Evolutionary conservation across 1,140 invertebrate species (phyloP).

Genomic region (Harpegnathos saltator): DNA sequence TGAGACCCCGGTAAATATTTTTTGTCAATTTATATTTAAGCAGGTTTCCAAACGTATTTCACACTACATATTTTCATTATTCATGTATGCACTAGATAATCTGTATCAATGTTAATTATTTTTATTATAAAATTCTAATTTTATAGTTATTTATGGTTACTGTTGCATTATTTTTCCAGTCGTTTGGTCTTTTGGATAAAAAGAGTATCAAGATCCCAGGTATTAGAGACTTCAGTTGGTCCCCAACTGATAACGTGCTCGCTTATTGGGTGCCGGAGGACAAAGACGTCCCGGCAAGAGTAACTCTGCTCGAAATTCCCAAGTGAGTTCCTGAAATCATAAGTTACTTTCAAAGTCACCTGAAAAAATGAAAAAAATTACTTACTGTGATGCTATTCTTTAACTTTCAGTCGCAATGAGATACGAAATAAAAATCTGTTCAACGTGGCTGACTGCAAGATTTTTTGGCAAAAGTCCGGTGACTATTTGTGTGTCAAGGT

Average conservation of each 20-base stretch:
- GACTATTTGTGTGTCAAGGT: constrained; percentile 99
- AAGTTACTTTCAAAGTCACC: constrained; percentile 17
- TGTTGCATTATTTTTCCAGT: constrained; percentile 84
- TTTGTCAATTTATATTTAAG: neutral
- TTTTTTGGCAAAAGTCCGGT: constrained; percentile 99
- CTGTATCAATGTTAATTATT: constrained; percentile 1
- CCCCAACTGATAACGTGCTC: constrained; percentile 97
- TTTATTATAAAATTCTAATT: neutral
- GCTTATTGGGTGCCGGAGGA: constrained; percentile 99
- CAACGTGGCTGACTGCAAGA: constrained; percentile 98
- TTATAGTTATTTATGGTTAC: neutral
- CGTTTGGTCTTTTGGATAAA: constrained; percentile 96
- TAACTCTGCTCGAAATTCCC: constrained; percentile 94
- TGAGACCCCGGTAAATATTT: constrained; percentile 92
- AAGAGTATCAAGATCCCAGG: constrained; percentile 97
- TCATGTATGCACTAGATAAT: neutral
- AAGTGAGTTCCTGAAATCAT: constrained; percentile 84
- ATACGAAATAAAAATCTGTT: constrained; percentile 98
- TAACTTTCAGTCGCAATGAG: constrained; percentile 90
- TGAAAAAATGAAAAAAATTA: neutral
- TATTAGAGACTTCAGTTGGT: constrained; percentile 98
- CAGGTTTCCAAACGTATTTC: neutral
- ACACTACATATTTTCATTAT: neutral
- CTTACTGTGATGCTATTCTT: constrained; percentile 31
- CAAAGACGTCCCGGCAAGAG: constrained; percentile 95